Percentiles rank a stretch among this genome's conserved stretches.
Conservation (phyloP, 2,888 invertebrate species). For the Strigamia maritima region DNA sequence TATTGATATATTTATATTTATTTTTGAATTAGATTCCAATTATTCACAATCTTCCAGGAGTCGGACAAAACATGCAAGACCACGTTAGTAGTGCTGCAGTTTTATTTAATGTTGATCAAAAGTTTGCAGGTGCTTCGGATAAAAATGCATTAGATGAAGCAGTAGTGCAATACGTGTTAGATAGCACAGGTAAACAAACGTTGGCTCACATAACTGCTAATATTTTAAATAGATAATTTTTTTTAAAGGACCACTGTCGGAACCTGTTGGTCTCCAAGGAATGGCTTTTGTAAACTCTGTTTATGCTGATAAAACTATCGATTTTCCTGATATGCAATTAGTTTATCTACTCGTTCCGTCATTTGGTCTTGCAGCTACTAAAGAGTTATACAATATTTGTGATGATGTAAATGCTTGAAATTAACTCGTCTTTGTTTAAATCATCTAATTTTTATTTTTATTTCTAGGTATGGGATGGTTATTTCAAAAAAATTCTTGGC, state of each 20-base stretch:
- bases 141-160: background rate
- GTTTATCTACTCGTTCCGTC: background rate
- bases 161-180: background rate
- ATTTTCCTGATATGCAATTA: background rate
- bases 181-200: background rate
- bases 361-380: background rate
- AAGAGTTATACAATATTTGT: background rate
- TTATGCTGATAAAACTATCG: background rate
- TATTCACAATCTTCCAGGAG: background rate
- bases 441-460: background rate
- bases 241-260: background rate
- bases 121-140: background rate
- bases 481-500: constrained; percentile 34
- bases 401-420: background rate
- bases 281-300: background rate
- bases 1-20: too few relatives aligned
- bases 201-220: background rate
- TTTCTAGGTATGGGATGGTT: background rate
- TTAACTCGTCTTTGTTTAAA: background rate
- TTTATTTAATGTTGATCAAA: background rate
- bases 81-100: background rate
- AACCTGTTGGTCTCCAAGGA: background rate
- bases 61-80: background rate
- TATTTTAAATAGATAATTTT: background rate
- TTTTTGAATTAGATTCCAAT: background rate